Conservation (phyloP, 2,113 vertebrate species). For the Hippocampus barbouri region DNA sequence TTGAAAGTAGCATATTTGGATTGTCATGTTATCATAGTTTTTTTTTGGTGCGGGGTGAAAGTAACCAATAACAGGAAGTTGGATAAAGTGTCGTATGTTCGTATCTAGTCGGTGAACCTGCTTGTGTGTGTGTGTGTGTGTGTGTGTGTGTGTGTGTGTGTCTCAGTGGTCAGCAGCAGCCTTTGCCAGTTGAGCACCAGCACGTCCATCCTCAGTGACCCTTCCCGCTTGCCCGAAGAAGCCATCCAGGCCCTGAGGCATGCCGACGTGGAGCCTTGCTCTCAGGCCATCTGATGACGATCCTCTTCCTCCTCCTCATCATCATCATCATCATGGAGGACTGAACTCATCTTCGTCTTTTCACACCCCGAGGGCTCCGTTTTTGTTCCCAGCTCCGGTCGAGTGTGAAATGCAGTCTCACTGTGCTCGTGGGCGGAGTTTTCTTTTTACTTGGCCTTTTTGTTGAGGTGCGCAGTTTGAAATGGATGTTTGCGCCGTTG, state of each 20-base stretch:
- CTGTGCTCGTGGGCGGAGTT: no score
- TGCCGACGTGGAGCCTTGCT: constrained; percentile 63
- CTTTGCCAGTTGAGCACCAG: constrained; percentile 86
- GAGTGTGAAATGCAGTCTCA: neutral
- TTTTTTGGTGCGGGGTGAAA: no score
- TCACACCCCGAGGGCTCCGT: neutral
- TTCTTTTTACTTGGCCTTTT: no score
- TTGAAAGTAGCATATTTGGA: no score
- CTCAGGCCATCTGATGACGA: constrained; percentile 8
- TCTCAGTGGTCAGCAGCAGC: constrained; percentile 82
- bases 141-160: neutral
- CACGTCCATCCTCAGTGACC: constrained; percentile 87
- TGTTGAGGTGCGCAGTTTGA: no score
- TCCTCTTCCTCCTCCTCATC: neutral
- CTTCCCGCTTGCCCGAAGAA: constrained; percentile 81
- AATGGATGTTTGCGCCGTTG: no score
- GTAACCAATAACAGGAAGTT: no score
- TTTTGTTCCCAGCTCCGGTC: no score
- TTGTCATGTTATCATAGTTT: no score
- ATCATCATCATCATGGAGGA: neutral
- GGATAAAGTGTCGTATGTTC: no score
- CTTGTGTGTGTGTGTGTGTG: no score
- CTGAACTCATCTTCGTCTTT: constrained; percentile 21
- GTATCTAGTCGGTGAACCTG: no score
- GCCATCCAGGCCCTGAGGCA: constrained; percentile 74